Evolutionary conservation across 2,797 vertebrate species (phyloP), one percentile per base, ranked within the genome.

Genomic region (Chaetophractus vellerosus): DNA sequence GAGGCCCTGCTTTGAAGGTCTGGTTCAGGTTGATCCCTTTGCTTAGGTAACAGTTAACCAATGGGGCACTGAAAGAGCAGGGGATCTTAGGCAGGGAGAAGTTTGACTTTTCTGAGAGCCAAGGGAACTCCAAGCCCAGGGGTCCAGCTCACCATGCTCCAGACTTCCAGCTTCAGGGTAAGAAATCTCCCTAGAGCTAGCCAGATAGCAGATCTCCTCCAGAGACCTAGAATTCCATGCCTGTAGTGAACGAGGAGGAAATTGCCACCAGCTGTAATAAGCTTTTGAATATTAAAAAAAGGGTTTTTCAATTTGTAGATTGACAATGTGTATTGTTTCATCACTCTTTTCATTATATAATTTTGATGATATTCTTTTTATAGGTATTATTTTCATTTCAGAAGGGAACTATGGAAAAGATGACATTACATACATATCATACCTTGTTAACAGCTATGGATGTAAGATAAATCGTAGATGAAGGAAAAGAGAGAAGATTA

Each of bases 401-500:
- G 57, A 63, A 82, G 50, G 93, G 68, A 86, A 55, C 12, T 71
- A 7, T 61, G 9, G n/a, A 71, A 63, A 86, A 48, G 74, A 79
- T 68, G 88, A 52, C 52, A 59, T 79, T 80, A 72, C 48, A 57
- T 57, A 52, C 90, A 88, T 82, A 88, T 94, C 63, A 76, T 69
- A 90, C 93, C 48, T 68, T 83, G 48, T 50, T 92, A 95, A 92
- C 31, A 92, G 76, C 41, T 36, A 23, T 28, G n/a, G 48, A 69
- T 91, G 5, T 87, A 81, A 91, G 95, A 95, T 75, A 94, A 94
- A 91, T 96, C 87, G 61, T 66, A 88, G 55, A 28, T 87, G 66
- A 96, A 68, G 50, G 74, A 61, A 72, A 84, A 89, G 79, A 50
- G 7, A 50, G 50, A 69, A 38, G 80, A 84, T 64, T 64, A 76